A percentile compares a stretch with the other conserved stretches of the same genome.
Conservation (phyloP, 2,888 invertebrate genomes). For the Lepidocyrtoides sp. region DNA sequence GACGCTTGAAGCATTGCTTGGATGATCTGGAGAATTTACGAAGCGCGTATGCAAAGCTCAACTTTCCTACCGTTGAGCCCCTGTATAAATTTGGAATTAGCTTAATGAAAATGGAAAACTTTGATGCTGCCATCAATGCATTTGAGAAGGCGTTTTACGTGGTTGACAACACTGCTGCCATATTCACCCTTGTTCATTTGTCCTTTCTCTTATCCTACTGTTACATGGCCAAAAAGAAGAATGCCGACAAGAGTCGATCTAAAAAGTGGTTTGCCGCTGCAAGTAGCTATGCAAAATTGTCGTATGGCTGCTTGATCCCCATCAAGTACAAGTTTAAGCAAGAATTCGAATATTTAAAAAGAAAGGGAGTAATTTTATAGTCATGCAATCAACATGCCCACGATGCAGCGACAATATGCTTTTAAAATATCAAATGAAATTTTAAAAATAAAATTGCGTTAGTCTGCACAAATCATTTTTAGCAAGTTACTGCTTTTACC, state of each 20-base stretch:
- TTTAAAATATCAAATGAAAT: too few species aligned
- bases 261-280: conserved; percentile 64
- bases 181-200: conserved; percentile 31
- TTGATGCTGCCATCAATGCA: conserved; percentile 54
- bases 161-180: conserved; percentile 53
- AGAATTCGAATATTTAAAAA: conserved; percentile 56
- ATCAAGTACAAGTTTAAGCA: conserved; percentile 13
- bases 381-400: too few species aligned
- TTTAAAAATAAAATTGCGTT: too few species aligned
- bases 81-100: conserved; percentile 48
- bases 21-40: conserved; percentile 63
- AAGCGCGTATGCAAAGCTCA: conserved; percentile 56
- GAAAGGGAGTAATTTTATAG: conserved; percentile 35
- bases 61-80: conserved; percentile 71
- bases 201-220: conserved; percentile 61
- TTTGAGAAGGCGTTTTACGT: conserved; percentile 63
- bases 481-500: too few species aligned
- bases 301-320: conserved; percentile 56
- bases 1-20: conserved; percentile 5
- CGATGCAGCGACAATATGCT: too few species aligned
- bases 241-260: conserved; percentile 33
- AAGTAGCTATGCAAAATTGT: conserved; percentile 48
- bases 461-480: too few species aligned
- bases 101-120: conserved; percentile 45
- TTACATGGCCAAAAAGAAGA: conserved; percentile 66